Percentiles rank a stretch among this genome's conserved stretches.
Conservation (phyloP, 2,113 vertebrate genomes). For the Dicentrarchus labrax region DNA sequence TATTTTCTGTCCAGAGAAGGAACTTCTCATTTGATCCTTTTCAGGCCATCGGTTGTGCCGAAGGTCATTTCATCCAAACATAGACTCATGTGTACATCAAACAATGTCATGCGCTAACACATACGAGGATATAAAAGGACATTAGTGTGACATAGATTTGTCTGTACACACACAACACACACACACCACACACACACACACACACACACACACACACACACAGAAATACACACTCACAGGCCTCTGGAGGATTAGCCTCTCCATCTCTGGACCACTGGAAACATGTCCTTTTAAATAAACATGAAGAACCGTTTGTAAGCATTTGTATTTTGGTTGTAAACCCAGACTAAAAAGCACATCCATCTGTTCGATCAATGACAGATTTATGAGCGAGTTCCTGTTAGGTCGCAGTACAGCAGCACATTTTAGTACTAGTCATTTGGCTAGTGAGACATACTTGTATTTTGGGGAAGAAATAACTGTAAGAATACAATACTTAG, state of each 20-base stretch:
- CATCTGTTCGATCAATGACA: conserved; percentile 51
- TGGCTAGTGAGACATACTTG: conserved; percentile 2
- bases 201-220: not conserved
- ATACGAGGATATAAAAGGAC: conserved; percentile 15
- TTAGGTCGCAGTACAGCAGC: conserved; percentile 11
- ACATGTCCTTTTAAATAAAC: conserved; percentile 74
- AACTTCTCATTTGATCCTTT: conserved; percentile 34
- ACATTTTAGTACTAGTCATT: not conserved
- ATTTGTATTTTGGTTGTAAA: conserved; percentile 48
- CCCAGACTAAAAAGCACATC: conserved; percentile 35
- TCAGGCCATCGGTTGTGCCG: conserved; percentile 47
- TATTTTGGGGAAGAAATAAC: not conserved
- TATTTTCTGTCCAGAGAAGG: conserved; percentile 7
- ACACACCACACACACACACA: not conserved
- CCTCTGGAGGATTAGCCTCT: conserved; percentile 45
- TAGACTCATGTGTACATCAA: conserved; percentile 38
- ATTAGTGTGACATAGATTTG: not conserved
- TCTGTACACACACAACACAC: not conserved
- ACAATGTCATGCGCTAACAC: conserved; percentile 31
- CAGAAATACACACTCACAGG: conserved; percentile 2
- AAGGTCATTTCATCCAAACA: conserved; percentile 60
- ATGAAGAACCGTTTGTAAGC: conserved; percentile 52
- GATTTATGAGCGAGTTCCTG: conserved; percentile 55
- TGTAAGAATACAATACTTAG: not conserved
- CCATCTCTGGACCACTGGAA: conserved; percentile 39